These are phyloP conservation scores for Rhopalosiphum maidis DNA, from an alignment of 1,140 invertebrate species.

Conservation along the genomic window DNA sequence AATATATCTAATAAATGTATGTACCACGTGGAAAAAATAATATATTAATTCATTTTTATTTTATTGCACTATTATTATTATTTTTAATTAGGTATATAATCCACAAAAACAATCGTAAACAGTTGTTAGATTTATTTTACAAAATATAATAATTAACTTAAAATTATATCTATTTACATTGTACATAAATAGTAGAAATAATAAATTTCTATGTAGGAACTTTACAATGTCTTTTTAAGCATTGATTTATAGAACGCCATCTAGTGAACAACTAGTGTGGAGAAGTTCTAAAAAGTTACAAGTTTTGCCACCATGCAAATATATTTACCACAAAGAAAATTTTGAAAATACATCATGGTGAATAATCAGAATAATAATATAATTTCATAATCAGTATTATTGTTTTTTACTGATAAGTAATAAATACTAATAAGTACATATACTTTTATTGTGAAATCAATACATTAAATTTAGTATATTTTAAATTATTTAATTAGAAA, in stretches of 20 bases:
- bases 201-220: background rate
- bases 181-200: background rate
- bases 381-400: background rate
- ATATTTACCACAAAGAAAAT: background rate
- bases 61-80: no score
- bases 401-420: background rate
- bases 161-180: background rate
- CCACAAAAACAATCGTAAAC: background rate
- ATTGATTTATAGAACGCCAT: background rate
- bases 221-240: background rate
- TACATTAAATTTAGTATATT: background rate
- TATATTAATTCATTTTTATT: no score
- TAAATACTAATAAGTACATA: background rate
- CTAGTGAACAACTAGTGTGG: background rate
- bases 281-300: background rate
- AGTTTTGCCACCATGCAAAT: background rate
- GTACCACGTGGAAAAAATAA: no score
- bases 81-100: background rate
- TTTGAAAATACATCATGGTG: background rate
- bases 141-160: background rate
- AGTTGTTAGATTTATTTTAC: background rate
- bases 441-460: background rate
- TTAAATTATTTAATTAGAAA: background rate
- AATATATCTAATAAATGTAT: no score
- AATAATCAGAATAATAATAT: background rate